Conservation (phyloP, 30 jellyfish, hydroid and myxozoan genomes). For the Aurelia aurita region DNA sequence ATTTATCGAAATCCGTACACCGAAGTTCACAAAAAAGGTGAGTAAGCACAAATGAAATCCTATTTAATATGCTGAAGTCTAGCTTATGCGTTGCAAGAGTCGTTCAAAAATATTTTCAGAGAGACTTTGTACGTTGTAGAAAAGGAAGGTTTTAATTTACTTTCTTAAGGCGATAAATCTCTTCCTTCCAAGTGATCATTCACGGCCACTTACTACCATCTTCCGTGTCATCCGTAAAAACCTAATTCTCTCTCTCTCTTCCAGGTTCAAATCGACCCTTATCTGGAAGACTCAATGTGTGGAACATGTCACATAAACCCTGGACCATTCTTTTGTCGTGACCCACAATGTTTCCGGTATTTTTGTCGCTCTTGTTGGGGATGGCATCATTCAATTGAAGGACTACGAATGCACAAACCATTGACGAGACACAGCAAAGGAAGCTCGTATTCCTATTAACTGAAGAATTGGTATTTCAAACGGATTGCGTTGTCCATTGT, state of each 20-base stretch:
- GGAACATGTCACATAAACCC: constrained; percentile 91
- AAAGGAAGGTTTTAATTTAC: too few species aligned
- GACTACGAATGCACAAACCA: constrained; percentile 89
- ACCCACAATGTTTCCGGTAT: constrained; percentile 88
- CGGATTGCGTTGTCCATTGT: too few species aligned
- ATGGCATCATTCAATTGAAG: constrained; percentile 93
- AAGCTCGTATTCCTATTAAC: constrained; percentile 17
- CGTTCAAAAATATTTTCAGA: too few species aligned
- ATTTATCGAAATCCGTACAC: constrained; percentile 91
- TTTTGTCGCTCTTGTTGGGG: constrained; percentile 98
- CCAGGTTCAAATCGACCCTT: constrained; percentile 98
- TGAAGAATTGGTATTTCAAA: not conserved
- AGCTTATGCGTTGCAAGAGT: too few species aligned
- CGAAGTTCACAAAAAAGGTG: constrained; percentile 93
- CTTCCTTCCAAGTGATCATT: too few species aligned
- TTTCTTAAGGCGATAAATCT: too few species aligned
- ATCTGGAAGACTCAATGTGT: constrained; percentile 97
- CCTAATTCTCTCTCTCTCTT: not conserved
- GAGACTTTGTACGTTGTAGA: too few species aligned
- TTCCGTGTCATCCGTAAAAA: too few species aligned
- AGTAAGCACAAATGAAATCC: not conserved
- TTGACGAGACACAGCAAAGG: constrained; percentile 95
- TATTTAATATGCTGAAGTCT: too few species aligned
- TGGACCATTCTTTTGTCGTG: constrained; percentile 99
- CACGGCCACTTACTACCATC: too few species aligned